Conservation (phyloP, 2,113 vertebrate genomes). For the Tor tambroides region DNA sequence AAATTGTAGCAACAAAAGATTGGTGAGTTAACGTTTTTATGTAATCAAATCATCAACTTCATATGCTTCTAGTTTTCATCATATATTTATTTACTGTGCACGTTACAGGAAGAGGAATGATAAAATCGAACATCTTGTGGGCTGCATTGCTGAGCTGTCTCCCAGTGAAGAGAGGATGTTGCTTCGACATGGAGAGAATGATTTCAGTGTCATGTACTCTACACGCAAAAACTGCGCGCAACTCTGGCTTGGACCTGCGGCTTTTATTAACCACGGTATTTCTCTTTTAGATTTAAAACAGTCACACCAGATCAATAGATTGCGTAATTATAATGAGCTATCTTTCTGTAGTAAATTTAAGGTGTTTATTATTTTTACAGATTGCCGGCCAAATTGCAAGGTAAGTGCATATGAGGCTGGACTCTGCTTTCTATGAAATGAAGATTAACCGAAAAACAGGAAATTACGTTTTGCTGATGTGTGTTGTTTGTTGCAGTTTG, state of each 20-base stretch:
- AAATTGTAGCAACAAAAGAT: constrained; percentile 98
- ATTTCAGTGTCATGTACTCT: constrained; percentile 99
- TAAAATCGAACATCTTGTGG: constrained; percentile 97
- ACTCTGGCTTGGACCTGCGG: constrained; percentile 97
- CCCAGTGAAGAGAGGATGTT: constrained; percentile 97
- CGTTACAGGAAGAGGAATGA: constrained; percentile 93
- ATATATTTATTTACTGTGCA: constrained; percentile 12
- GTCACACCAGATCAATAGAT: neutral
- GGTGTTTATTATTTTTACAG: constrained; percentile 72
- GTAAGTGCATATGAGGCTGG: constrained; percentile 73
- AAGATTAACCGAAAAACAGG: neutral
- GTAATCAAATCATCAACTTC: neutral
- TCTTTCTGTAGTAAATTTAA: constrained; percentile 3
- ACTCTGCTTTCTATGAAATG: constrained; percentile 10
- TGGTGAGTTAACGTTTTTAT: constrained; percentile 79
- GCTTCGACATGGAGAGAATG: constrained; percentile 95
- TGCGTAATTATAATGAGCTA: constrained; percentile 40
- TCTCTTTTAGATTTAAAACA: neutral
- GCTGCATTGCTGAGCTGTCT: constrained; percentile 97
- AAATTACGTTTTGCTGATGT: neutral
- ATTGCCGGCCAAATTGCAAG: constrained; percentile 97
- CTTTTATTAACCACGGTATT: constrained; percentile 97
- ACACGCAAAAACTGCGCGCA: constrained; percentile 98
- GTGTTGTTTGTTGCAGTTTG: constrained; percentile 82
- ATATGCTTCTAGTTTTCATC: neutral